Base-by-base conservation (phyloP, 2,113 vertebrate species). In the Scatophagus argus region DNA sequence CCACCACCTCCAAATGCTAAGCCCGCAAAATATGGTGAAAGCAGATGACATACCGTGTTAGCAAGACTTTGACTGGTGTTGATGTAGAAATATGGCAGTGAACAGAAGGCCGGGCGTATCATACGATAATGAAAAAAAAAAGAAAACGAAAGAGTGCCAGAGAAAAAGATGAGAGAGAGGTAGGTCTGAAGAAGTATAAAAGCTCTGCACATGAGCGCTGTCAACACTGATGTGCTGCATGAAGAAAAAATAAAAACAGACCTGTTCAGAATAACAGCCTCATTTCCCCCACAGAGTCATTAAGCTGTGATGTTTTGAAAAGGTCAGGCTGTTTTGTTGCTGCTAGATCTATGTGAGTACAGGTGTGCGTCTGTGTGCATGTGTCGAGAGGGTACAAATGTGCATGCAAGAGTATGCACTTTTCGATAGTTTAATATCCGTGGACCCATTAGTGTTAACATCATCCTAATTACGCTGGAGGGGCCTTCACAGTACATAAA, bases 371-470 rank as follows among this genome's bases (percentile, higher is more conserved):
- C 8, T 34, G 41, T 29, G 56, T 73, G 19, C n/a, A n/a, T 67
- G n/a, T 54, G 72, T 59, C 2, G 11, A 68, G 68, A 38, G 41
- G 67, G 10, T 69, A 32, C 71, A 62, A 60, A 58, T 66, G 32
- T 36, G 69, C 46, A 62, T 44, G 84, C 49, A n/a, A 44, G 12
- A 34, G 70, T 67, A 72, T 44, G 58, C 54, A 19, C 54, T 49
- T 68, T 61, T 82, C 81, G 61, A 79, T 86, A 77, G 69, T 74
- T 86, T 86, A 85, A 85, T 82, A 83, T 69, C 82, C 66, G n/a
- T 5, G 10, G 70, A 69, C 31, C 44, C 71, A 91, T 89, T 89
- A 89, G 86, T 77, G 76, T 90, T 83, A 89, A 89, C 87, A 77
- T 87, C 72, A 73, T 74, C 47, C 66, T 87, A 88, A 89, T 89